Conservation (phyloP, 2,888 invertebrate species). For the Drosophila merina region DNA sequence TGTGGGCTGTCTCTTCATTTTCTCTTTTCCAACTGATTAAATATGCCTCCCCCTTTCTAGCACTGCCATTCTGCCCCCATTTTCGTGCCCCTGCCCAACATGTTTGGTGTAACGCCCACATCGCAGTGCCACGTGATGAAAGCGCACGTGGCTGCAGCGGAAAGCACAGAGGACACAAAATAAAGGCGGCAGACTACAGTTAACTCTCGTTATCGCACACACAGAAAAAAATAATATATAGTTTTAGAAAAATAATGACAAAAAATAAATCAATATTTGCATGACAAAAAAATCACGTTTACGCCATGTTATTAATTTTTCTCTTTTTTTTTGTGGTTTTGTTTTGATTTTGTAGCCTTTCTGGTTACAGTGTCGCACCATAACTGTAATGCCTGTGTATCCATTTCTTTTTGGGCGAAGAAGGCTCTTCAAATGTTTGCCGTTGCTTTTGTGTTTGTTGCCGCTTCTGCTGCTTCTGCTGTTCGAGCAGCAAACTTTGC, state of each 20-base stretch:
- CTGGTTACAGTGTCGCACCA: conserved; percentile 24
- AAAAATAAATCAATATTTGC: neutral
- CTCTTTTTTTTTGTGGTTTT: no score
- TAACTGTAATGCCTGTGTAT: conserved; percentile 46
- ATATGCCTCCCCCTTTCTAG: neutral
- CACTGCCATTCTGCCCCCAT: neutral
- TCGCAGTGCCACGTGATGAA: conserved; percentile 41
- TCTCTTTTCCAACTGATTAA: conserved; percentile 3
- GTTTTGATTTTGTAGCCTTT: no score
- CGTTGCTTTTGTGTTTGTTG: conserved; percentile 9
- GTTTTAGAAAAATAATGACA: neutral
- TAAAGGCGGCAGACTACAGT: neutral
- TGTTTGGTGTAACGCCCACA: conserved; percentile 14
- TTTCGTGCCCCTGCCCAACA: neutral
- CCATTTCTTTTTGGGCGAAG: conserved; percentile 49
- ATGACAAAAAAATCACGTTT: neutral
- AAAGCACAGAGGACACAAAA: neutral
- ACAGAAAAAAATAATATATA: neutral
- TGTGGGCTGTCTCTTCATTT: neutral
- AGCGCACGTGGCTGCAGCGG: conserved; percentile 41
- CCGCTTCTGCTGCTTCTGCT: neutral
- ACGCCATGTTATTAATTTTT: neutral
- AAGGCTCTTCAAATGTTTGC: neutral
- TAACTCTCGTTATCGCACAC: conserved; percentile 17
- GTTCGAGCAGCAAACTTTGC: conserved; percentile 14